Base-by-base conservation (phyloP, 2,113 vertebrate genomes). In the Mola mola region DNA sequence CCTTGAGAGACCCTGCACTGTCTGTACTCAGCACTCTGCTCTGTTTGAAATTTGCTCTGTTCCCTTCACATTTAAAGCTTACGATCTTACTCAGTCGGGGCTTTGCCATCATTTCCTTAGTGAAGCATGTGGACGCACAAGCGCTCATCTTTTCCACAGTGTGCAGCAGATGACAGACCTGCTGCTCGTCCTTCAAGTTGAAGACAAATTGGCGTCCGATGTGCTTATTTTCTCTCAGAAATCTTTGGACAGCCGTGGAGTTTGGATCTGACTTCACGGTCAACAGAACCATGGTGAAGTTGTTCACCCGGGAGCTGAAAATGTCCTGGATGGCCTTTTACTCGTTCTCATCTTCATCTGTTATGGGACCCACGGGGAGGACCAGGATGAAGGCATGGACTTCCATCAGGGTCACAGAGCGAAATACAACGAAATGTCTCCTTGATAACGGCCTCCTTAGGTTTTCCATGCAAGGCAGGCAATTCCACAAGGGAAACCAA, bases 371-470 rank as follows among this genome's bases (percentile, higher is more conserved):
- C 6, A 81, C 12, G 0, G 79, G 73, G 34, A 61, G 28, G 11
- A 85, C 74, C 59, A 78, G 43, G 41, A 75, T 13, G 0, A 82
- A 82, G 34, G 59, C 73, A 8, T 85, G 42, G 42, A 78, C 46
- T 0, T 73, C 83, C 20, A n/a, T 72, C 63, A 12, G 62, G 70
- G 3, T 56, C 53, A 72, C 46, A 75, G 22, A 72, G 76, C 9
- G 49, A 62, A 31, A 82, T 5, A 11, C 44, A 41, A 16, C 21
- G 46, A 3, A 38, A 11, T 6, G 59, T 22, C 21, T 75, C 63
- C 19, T 17, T 19, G 24, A 2, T 59, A 2, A 19, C 68, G 25
- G 9, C 9, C 5, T 50, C 22, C 21, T 29, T 10, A 36, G 46
- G 0, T 66, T 59, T 72, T 50, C 51, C 49, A 36, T 38, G 29